Percentiles rank a stretch among this genome's conserved stretches.
Evolutionary conservation across 2,113 vertebrate species (phyloP).

Genomic region (Emberiza fucata): DNA sequence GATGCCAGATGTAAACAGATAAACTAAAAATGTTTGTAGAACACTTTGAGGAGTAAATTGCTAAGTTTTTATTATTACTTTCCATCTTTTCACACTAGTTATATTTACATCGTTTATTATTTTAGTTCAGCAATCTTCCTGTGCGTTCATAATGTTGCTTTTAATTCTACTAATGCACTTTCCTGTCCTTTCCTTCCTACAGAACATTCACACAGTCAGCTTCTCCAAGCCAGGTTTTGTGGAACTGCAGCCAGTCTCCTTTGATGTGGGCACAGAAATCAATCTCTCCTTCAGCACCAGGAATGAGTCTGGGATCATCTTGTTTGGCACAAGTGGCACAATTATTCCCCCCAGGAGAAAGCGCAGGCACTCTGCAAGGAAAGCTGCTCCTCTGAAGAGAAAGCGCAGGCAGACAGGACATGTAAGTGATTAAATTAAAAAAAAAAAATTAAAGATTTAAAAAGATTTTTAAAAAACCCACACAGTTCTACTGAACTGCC

Average conservation of each 20-base stretch:
- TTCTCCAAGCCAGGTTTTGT: slow-evolving; percentile 90
- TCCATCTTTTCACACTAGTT: not conserved
- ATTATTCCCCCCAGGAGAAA: slow-evolving; percentile 76
- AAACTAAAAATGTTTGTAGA: not conserved
- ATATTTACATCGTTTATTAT: not conserved
- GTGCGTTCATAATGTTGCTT: not conserved
- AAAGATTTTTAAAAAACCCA: not conserved
- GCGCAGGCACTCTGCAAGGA: slow-evolving; percentile 77
- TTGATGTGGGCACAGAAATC: slow-evolving; percentile 86
- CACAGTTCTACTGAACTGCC: not conserved
- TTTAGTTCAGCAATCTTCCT: not conserved
- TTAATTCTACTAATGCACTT: not conserved
- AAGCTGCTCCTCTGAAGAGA: slow-evolving; percentile 69
- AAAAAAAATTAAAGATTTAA: too few species aligned
- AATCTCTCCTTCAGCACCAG: slow-evolving; percentile 95
- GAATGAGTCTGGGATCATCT: slow-evolving; percentile 87
- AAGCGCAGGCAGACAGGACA: slow-evolving; percentile 84
- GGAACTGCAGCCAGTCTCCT: slow-evolving; percentile 80
- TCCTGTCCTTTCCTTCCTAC: not conserved
- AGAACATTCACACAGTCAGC: slow-evolving; percentile 92
- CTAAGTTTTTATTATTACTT: not conserved
- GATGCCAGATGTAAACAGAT: not conserved
- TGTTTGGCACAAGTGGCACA: slow-evolving; percentile 80
- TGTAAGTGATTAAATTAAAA: not conserved
- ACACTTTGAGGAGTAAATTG: not conserved